Evolutionary conservation across 2,888 invertebrate species (phyloP).

Genomic region (Catocala nupta): DNA sequence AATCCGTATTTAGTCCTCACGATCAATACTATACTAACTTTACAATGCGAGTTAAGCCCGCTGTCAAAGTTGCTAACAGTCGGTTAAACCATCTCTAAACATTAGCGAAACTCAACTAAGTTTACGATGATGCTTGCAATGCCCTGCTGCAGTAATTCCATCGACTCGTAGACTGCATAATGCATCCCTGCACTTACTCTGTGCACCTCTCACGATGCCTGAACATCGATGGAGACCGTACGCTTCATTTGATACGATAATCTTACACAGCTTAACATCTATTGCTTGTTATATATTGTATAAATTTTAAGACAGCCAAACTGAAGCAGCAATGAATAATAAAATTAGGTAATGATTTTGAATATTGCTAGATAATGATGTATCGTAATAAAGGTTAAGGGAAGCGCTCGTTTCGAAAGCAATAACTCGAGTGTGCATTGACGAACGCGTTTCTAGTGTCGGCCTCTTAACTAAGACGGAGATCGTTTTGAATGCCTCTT

Average conservation of each 20-base stretch:
- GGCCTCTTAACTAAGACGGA: conserved; percentile 76
- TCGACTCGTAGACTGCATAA: conserved; percentile 74
- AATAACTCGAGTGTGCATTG: conserved; percentile 80
- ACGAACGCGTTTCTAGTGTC: conserved; percentile 78
- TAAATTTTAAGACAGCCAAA: background rate
- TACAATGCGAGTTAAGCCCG: conserved; percentile 42
- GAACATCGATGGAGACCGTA: conserved; percentile 53
- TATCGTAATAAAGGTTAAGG: conserved; percentile 53
- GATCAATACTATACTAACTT: conserved; percentile 45
- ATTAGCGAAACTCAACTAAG: conserved; percentile 69
- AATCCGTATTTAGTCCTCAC: conserved; percentile 25
- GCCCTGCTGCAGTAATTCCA: conserved; percentile 63
- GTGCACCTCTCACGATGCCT: conserved; percentile 62
- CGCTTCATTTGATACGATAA: conserved; percentile 56
- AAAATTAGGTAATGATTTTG: background rate
- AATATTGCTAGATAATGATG: background rate
- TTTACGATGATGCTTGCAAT: conserved; percentile 66
- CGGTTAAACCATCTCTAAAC: conserved; percentile 63
- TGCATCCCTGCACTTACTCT: conserved; percentile 78
- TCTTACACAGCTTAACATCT: conserved; percentile 16
- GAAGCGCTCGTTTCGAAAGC: conserved; percentile 75
- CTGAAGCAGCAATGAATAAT: conserved; percentile 18
- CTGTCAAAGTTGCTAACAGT: conserved; percentile 56
- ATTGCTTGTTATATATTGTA: conserved; percentile 31
- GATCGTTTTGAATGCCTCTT: conserved; percentile 77